These are phyloP conservation scores for Apaloderma vittatum DNA, from an alignment of 2,113 vertebrate genomes.

Conservation along the genomic window DNA sequence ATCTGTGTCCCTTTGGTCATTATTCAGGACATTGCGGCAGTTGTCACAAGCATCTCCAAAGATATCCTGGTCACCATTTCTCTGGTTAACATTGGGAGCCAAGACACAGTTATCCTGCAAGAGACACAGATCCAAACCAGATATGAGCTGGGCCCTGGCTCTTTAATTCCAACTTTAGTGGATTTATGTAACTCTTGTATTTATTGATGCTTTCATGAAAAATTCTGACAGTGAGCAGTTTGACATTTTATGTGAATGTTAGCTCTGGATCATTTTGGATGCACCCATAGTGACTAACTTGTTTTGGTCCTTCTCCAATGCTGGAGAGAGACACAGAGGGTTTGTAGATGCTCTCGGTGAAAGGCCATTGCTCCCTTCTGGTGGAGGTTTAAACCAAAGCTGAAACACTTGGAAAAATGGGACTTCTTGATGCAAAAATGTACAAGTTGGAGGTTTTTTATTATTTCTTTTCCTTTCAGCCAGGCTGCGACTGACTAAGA, in stretches of 20 bases:
- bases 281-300: not conserved
- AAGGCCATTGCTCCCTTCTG: not conserved
- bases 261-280: not conserved
- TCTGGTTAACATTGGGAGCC: slow-evolving; percentile 90
- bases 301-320: not conserved
- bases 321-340: not conserved
- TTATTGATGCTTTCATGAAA: not conserved
- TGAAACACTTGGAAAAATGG: not conserved
- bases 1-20: slow-evolving; percentile 93
- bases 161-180: not conserved
- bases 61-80: slow-evolving; percentile 90
- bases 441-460: not conserved
- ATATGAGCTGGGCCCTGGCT: not conserved
- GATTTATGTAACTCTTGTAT: not conserved
- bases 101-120: slow-evolving; percentile 95
- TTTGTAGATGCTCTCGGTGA: not conserved
- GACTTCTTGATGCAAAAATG: not conserved
- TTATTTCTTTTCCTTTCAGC: not conserved
- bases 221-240: not conserved
- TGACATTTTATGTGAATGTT: not conserved
- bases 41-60: slow-evolving; percentile 98
- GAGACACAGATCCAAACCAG: not conserved
- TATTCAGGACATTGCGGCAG: slow-evolving; percentile 87
- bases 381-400: not conserved
- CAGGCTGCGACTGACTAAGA: not conserved